Conservation (phyloP, 2,888 invertebrate species). For the Bhutanitis thaidina region DNA sequence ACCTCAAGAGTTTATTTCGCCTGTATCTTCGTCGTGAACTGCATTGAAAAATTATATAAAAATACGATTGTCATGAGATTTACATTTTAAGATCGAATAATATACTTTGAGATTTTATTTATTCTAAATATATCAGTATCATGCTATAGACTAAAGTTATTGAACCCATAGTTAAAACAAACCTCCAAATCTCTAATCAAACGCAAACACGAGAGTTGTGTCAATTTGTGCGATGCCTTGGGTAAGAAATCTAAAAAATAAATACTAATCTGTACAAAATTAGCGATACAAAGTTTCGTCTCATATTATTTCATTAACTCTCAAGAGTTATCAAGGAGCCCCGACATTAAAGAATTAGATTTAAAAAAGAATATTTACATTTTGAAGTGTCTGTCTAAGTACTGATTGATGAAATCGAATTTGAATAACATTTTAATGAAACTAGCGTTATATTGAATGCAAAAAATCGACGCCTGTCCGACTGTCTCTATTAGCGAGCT, state of each 20-base stretch:
- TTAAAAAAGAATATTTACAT: slow-evolving; percentile 13
- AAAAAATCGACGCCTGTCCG: slow-evolving; percentile 5
- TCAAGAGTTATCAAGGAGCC: background rate
- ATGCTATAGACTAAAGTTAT: background rate
- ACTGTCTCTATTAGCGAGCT: slow-evolving; percentile 10
- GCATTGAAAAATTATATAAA: no score
- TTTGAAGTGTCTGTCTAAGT: slow-evolving; percentile 11
- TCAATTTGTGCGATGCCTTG: no score
- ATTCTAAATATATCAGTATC: no score
- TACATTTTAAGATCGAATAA: no score
- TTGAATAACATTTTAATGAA: slow-evolving; percentile 11
- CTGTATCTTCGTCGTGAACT: no score
- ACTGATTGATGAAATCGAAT: slow-evolving; percentile 5
- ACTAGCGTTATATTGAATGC: slow-evolving; percentile 5
- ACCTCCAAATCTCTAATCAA: background rate
- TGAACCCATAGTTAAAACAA: background rate
- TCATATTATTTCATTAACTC: slow-evolving; percentile 10
- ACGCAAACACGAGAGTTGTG: background rate
- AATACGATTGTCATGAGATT: no score
- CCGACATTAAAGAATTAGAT: slow-evolving; percentile 6
- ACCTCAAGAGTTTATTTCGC: no score
- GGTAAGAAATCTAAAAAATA: background rate
- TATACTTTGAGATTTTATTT: no score
- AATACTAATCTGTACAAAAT: no score
- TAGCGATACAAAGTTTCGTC: slow-evolving; percentile 3